phyloP scores from a whole-genome alignment of 53 echinoderm and acorn worm species.

The Echinarachnius parma region DNA sequence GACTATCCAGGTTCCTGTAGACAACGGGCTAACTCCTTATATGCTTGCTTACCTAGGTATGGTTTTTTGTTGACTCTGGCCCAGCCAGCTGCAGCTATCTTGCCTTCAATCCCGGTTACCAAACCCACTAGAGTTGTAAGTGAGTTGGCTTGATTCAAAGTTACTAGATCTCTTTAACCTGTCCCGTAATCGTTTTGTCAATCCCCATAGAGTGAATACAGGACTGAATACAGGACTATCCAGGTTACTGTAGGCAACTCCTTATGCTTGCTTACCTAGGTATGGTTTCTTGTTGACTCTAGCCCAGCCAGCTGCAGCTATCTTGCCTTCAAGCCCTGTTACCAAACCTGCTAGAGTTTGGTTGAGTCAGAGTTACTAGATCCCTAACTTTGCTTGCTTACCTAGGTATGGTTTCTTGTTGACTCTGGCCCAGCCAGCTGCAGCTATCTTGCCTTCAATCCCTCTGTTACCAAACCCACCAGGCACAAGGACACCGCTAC shows the following conservation, averaged over 20 bases:
- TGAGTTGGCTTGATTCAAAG: too few species aligned
- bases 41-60: slow-evolving; percentile 82
- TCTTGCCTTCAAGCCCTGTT: slow-evolving; percentile 76
- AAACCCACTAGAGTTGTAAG: too few species aligned
- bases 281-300: slow-evolving; percentile 94
- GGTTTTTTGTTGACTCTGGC: slow-evolving; percentile 94
- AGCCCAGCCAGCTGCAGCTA: slow-evolving; percentile 94
- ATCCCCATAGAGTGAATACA: too few species aligned
- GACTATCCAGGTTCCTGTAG: too few species aligned
- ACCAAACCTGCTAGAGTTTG: too few species aligned
- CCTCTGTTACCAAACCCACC: slow-evolving; percentile 93
- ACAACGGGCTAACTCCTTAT: too few species aligned
- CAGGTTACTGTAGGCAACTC: too few species aligned
- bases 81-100: slow-evolving; percentile 89
- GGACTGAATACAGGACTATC: too few species aligned
- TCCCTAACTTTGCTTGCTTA: slow-evolving; percentile 53
- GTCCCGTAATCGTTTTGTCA: too few species aligned
- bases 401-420: slow-evolving; percentile 94
- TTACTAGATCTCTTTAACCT: too few species aligned
- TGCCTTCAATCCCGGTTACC: slow-evolving; percentile 92
- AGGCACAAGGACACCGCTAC: slow-evolving; percentile 87
- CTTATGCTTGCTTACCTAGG: slow-evolving; percentile 78
- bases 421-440: slow-evolving; percentile 93
- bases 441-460: slow-evolving; percentile 83
- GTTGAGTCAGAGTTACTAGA: too few species aligned